These are phyloP conservation scores for Chymomyza costata DNA, from an alignment of 1,140 invertebrate genomes.

Conservation along the genomic window DNA sequence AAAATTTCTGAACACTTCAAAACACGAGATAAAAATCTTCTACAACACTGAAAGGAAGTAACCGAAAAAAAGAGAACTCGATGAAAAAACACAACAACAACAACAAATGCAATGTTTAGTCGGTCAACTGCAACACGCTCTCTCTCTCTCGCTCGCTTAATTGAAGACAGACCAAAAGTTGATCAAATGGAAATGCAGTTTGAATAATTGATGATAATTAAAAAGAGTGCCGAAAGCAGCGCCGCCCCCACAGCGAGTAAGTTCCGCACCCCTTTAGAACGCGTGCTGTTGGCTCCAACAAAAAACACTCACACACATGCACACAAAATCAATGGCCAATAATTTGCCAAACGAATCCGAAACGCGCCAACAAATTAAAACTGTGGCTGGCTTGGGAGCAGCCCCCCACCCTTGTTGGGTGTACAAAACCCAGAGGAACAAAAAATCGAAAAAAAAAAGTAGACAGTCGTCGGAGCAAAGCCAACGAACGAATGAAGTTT, in stretches of 20 bases:
- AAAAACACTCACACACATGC: constrained; percentile 12
- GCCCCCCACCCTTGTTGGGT: background rate
- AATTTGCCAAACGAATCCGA: constrained; percentile 62
- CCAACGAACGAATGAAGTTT: constrained; percentile 53
- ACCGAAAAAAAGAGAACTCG: constrained; percentile 8
- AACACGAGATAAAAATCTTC: background rate
- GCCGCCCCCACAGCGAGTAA: too few relatives aligned
- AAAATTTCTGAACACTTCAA: constrained; percentile 50
- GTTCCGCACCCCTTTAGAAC: background rate
- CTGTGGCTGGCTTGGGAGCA: background rate
- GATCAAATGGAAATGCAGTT: constrained; percentile 73
- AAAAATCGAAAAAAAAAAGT: constrained; percentile 12
- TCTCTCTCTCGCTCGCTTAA: constrained; percentile 25
- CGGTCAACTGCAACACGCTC: constrained; percentile 18
- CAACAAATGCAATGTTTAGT: constrained; percentile 5
- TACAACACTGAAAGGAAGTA: background rate
- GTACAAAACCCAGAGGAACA: background rate
- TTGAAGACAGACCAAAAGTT: constrained; percentile 66
- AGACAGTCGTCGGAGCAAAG: too few relatives aligned
- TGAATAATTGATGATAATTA: constrained; percentile 75
- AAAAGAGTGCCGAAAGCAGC: constrained; percentile 41
- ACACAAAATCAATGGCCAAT: constrained; percentile 71
- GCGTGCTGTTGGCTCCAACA: constrained; percentile 1
- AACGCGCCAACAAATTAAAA: constrained; percentile 33
- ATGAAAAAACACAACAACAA: constrained; percentile 8